Evolutionary conservation across 1,140 invertebrate genomes (phyloP).

Genomic region (Drosophila sucinea): DNA sequence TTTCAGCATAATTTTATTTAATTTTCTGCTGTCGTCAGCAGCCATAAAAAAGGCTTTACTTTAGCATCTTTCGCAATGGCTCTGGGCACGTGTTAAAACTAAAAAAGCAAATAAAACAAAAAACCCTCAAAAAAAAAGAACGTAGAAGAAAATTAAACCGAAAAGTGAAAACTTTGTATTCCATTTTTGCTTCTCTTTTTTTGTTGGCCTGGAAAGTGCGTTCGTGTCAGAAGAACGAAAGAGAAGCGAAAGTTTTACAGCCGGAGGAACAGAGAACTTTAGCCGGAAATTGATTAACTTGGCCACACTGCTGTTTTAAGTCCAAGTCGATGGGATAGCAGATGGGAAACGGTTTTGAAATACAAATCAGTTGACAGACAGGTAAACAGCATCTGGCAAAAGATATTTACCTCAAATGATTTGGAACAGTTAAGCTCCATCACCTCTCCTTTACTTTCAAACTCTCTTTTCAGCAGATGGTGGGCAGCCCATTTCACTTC

Average conservation of each 20-base stretch:
- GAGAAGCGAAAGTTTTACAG: conserved; percentile 39
- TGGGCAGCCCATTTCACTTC: conserved; percentile 11
- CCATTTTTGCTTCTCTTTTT: not conserved
- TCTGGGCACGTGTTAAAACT: conserved; percentile 26
- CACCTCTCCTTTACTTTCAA: not conserved
- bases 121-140: not conserved
- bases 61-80: conserved; percentile 63
- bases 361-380: conserved; percentile 60
- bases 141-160: conserved; percentile 8
- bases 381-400: conserved; percentile 10
- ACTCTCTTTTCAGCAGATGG: conserved; percentile 5
- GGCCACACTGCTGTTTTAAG: conserved; percentile 50
- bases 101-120: not conserved
- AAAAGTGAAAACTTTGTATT: conserved; percentile 50
- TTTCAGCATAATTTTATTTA: conserved; percentile 73
- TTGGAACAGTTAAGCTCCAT: conserved; percentile 7
- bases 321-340: conserved; percentile 41
- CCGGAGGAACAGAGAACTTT: conserved; percentile 35
- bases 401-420: conserved; percentile 13
- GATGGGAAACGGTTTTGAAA: conserved; percentile 41
- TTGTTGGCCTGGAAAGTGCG: conserved; percentile 29
- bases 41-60: conserved; percentile 77
- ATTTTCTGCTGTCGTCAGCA: conserved; percentile 78
- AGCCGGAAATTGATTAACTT: conserved; percentile 76
- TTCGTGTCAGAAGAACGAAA: conserved; percentile 29